Evolutionary conservation across 2,888 invertebrate species (phyloP).

Genomic region (Tiliacea aurago): DNA sequence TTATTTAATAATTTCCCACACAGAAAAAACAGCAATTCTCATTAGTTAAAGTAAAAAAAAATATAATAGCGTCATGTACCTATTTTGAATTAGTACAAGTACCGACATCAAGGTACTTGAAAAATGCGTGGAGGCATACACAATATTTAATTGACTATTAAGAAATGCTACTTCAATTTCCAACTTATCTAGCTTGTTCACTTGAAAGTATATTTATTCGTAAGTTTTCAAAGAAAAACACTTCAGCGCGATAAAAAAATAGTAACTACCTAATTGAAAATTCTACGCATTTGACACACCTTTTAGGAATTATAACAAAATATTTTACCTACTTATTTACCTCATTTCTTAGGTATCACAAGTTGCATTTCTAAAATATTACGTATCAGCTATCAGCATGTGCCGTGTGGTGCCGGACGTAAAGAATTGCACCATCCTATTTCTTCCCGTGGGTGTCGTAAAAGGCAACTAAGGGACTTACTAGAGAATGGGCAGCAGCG

Average conservation of each 20-base stretch:
- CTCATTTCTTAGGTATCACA: background rate
- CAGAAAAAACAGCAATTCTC: no score
- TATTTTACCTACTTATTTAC: background rate
- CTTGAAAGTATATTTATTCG: conserved; percentile 15
- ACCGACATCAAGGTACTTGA: background rate
- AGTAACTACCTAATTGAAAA: background rate
- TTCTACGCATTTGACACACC: background rate
- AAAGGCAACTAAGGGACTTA: no score
- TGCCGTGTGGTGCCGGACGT: no score
- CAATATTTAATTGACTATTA: background rate
- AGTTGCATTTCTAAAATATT: no score
- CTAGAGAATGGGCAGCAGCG: no score
- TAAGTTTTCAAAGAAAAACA: conserved; percentile 20
- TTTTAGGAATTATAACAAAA: background rate
- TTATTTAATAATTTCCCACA: no score
- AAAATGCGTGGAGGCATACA: background rate
- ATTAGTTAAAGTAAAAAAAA: conserved; percentile 17
- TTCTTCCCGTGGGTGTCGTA: no score
- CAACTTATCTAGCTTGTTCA: conserved; percentile 3
- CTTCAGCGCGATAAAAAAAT: background rate
- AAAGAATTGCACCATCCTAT: no score
- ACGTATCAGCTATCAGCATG: no score
- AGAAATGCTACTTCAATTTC: conserved; percentile 15
- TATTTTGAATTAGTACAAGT: background rate
- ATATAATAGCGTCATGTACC: rapidly evolving